phyloP scores from a whole-genome alignment of 2,113 vertebrate species.

The Pao palembangensis region DNA sequence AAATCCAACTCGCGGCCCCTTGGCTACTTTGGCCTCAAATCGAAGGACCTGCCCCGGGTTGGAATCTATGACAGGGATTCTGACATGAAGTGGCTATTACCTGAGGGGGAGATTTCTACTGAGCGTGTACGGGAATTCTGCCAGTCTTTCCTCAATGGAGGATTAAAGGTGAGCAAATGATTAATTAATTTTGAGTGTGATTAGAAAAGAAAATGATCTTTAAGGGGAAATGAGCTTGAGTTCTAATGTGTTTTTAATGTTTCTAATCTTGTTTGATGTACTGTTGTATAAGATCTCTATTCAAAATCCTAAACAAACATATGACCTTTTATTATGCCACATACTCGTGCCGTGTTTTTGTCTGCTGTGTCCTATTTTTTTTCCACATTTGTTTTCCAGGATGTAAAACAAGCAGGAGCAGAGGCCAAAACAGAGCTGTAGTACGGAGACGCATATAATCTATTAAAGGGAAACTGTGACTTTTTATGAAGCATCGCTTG shows the following conservation, averaged over 20 bases:
- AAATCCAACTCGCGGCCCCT: conserved; percentile 75
- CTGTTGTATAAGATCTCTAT: too few relatives aligned
- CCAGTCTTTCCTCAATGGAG: conserved; percentile 75
- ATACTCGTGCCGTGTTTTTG: too few relatives aligned
- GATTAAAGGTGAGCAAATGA: conserved; percentile 66
- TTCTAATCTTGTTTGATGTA: background rate
- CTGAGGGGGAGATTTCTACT: conserved; percentile 69
- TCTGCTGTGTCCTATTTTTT: background rate
- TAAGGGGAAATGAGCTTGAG: background rate
- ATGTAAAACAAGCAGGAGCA: conserved; percentile 50
- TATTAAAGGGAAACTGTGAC: conserved; percentile 21
- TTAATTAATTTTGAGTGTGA: background rate
- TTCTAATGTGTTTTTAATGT: too few relatives aligned
- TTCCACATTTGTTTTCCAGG: conserved; percentile 45
- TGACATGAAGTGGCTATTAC: conserved; percentile 79
- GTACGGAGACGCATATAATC: conserved; percentile 17
- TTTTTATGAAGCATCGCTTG: background rate
- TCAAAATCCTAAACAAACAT: too few relatives aligned
- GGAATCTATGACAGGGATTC: conserved; percentile 78
- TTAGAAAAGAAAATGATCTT: background rate
- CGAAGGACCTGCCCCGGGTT: conserved; percentile 82
- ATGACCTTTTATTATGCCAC: background rate
- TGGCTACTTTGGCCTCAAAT: conserved; percentile 82
- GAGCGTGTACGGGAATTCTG: conserved; percentile 80
- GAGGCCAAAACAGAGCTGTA: conserved; percentile 72